A percentile compares a stretch with the other conserved stretches of the same genome.
Conservation (phyloP, 2,797 vertebrate species). For the Lycodopsis pacificus region DNA sequence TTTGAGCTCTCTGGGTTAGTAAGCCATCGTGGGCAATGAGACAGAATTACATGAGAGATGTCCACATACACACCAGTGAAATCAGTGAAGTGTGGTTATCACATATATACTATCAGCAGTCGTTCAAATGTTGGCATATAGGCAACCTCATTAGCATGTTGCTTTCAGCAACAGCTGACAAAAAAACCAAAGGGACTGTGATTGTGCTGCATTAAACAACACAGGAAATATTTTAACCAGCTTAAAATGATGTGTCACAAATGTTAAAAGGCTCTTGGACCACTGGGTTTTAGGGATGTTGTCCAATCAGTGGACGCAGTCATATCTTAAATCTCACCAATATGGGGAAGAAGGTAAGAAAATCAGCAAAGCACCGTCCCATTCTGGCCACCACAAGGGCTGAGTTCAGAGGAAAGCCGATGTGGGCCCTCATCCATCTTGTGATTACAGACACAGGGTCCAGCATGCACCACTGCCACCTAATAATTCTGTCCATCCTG, state of each 20-base stretch:
- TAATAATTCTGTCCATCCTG: conserved; percentile 74
- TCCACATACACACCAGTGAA: background rate
- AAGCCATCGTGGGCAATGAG: background rate
- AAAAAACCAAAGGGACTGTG: too few species aligned
- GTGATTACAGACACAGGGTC: conserved; percentile 67
- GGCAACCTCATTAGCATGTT: too few species aligned
- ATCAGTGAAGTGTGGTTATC: background rate
- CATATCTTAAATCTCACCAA: conserved; percentile 7
- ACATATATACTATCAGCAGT: background rate
- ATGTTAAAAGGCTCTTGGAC: background rate
- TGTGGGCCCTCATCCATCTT: conserved; percentile 80
- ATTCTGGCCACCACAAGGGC: conserved; percentile 34
- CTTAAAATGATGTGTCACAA: background rate
- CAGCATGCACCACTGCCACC: conserved; percentile 61
- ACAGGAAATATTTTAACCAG: too few species aligned
- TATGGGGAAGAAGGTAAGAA: background rate
- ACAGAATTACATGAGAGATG: background rate
- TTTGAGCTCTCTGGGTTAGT: background rate
- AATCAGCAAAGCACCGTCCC: background rate
- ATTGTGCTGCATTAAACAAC: too few species aligned
- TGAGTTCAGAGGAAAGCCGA: conserved; percentile 68
- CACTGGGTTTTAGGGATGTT: background rate
- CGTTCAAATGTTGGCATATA: background rate
- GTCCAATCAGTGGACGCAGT: background rate
- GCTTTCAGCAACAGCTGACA: too few species aligned